Base-by-base conservation (phyloP, 1,140 invertebrate species). In the Zaprionus capensis region DNA sequence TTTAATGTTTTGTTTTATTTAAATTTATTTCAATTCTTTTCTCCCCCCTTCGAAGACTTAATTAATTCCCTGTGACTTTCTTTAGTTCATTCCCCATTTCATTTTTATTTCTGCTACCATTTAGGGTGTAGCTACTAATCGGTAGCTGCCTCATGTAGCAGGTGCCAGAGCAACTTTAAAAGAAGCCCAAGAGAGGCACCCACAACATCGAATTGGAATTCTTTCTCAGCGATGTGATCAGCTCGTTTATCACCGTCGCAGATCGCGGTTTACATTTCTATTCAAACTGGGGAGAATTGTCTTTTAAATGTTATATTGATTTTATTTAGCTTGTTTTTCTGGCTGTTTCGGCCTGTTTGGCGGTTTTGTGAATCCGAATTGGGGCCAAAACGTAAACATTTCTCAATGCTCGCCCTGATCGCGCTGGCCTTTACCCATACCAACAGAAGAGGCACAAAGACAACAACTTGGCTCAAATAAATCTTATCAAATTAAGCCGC, bases 401-500 rank as follows among this genome's bases (percentile, higher is more conserved):
- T 85, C 81, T 81, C 81, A 84, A 84, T 84, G 82, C 76, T 66
- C 80, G 75, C 74, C 68, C 69, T 69, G 74, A 67, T 70, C 72
- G 67, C 71, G 41, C 75, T 83, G 80, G 80, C 76, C 80, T 82
- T 82, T 82, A 75, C 44, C 65, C 63, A 63, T 17, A 36, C 34
- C 36, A 65, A 31, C 51, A 56, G 44, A 64, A 49, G 2, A 26
- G 20, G 7, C 31, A 55, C 15, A 41, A 26, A 67, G 12, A 15
- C 26, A 71, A 71, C 31, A 75, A 75, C 73, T 73, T 65, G 65
- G 46, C 78, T 85, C 81, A 85, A 84, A 84, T 84, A 84, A 84
- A 84, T 84, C 82, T 84, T 84, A 84, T 84, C 82, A 84, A 84
- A 85, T 84, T 84, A 84, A 85, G 82, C 76, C 75, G 70, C 67